A percentile compares a stretch with the other conserved stretches of the same genome.
Conservation (phyloP, 2,797 vertebrate species). For the Hippocampus kuda region DNA sequence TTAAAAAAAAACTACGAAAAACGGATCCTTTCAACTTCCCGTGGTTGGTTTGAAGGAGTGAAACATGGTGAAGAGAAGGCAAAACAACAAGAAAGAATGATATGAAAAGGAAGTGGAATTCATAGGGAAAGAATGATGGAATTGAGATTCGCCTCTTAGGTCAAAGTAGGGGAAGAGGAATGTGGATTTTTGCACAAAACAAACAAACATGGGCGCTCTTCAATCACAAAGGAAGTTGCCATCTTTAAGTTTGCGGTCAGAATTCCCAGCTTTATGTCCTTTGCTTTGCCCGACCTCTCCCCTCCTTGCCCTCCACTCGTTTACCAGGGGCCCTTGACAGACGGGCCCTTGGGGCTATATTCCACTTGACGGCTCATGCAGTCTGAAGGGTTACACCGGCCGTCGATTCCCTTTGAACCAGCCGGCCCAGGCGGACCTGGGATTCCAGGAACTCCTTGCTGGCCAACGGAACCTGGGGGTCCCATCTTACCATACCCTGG, state of each 20-base stretch:
- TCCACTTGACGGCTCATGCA: conserved; percentile 82
- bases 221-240: conserved; percentile 11
- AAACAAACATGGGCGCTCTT: conserved; percentile 4
- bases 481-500: conserved; percentile 92
- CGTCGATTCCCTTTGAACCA: conserved; percentile 78
- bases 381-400: conserved; percentile 84
- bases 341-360: conserved; percentile 78
- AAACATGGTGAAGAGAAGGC: conserved; percentile 5
- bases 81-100: conserved; percentile 23
- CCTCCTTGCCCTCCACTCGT: conserved; percentile 16
- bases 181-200: conserved; percentile 18
- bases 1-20: conserved; percentile 18
- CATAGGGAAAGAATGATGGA: conserved; percentile 11
- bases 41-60: conserved; percentile 8
- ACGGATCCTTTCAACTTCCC: conserved; percentile 22
- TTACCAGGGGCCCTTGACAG: conserved; percentile 79
- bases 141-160: conserved; percentile 29
- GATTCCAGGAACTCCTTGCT: conserved; percentile 89
- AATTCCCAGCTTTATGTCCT: conserved; percentile 27
- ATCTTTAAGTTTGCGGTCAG: conserved; percentile 13
- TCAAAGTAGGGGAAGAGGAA: conserved; percentile 30
- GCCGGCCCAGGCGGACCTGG: conserved; percentile 73
- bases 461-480: conserved; percentile 80
- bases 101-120: conserved; percentile 20
- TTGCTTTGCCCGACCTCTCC: conserved; percentile 24